Conservation (phyloP, 2,113 vertebrate species). For the Siniperca chuatsi region DNA sequence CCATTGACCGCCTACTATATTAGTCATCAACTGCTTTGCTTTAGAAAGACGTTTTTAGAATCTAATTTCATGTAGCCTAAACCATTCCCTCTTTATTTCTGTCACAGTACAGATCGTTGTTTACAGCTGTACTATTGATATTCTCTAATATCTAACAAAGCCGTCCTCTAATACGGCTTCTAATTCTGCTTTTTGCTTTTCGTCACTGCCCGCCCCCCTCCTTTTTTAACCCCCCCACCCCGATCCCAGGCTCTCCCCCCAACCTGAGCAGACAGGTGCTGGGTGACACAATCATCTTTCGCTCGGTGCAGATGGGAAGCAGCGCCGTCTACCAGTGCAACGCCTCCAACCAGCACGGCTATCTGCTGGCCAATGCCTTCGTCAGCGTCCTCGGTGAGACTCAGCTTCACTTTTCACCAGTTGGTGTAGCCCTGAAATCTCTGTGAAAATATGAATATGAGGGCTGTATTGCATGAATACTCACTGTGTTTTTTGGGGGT, state of each 20-base stretch:
- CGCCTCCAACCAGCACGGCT: slow-evolving; percentile 95
- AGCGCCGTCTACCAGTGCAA: slow-evolving; percentile 98
- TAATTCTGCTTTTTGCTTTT: background rate
- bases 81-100: too few species aligned
- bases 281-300: slow-evolving; percentile 94
- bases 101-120: too few species aligned
- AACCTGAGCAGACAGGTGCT: slow-evolving; percentile 88
- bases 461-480: background rate
- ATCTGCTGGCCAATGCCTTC: slow-evolving; percentile 95
- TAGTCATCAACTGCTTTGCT: too few species aligned
- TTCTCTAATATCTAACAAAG: too few species aligned
- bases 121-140: too few species aligned
- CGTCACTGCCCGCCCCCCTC: background rate
- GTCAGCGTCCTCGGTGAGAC: slow-evolving; percentile 91
- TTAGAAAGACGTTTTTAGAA: too few species aligned
- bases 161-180: too few species aligned
- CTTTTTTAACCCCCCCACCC: too few species aligned
- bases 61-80: too few species aligned
- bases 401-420: background rate
- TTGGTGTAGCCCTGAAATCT: background rate
- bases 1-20: too few species aligned
- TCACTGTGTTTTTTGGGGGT: background rate
- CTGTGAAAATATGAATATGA: background rate
- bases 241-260: slow-evolving; percentile 71
- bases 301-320: slow-evolving; percentile 92